Conservation (phyloP, 2,113 vertebrate genomes). For the Epinephelus cyanopodus region DNA sequence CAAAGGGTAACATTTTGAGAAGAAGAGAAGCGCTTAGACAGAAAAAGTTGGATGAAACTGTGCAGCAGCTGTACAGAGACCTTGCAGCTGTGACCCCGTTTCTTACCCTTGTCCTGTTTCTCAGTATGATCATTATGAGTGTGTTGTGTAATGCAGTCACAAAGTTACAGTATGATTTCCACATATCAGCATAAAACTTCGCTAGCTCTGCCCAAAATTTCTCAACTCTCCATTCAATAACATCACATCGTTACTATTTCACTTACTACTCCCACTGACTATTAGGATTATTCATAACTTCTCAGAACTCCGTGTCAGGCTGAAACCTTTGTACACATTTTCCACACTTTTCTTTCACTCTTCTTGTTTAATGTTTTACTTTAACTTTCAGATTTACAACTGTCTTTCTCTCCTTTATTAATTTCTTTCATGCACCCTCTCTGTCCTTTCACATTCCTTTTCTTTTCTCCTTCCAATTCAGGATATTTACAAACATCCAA, state of each 20-base stretch:
- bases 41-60: conserved; percentile 26
- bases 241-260: neutral
- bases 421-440: neutral
- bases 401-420: neutral
- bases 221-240: conserved; percentile 20
- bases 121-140: conserved; percentile 30
- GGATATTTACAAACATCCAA: neutral
- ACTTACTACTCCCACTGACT: neutral
- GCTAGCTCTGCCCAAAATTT: conserved; percentile 39
- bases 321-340: neutral
- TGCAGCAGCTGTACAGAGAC: conserved; percentile 47
- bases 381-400: no score
- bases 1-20: neutral
- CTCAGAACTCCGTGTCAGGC: neutral
- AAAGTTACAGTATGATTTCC: conserved; percentile 50
- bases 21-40: neutral
- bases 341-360: neutral
- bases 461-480: neutral
- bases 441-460: neutral
- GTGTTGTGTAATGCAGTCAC: conserved; percentile 59
- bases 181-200: conserved; percentile 32
- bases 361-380: neutral
- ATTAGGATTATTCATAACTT: conserved; percentile 6
- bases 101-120: conserved; percentile 22
- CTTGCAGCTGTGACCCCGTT: conserved; percentile 68